phyloP scores from a whole-genome alignment of 2,113 vertebrate species.

The Eonycteris spelaea region DNA sequence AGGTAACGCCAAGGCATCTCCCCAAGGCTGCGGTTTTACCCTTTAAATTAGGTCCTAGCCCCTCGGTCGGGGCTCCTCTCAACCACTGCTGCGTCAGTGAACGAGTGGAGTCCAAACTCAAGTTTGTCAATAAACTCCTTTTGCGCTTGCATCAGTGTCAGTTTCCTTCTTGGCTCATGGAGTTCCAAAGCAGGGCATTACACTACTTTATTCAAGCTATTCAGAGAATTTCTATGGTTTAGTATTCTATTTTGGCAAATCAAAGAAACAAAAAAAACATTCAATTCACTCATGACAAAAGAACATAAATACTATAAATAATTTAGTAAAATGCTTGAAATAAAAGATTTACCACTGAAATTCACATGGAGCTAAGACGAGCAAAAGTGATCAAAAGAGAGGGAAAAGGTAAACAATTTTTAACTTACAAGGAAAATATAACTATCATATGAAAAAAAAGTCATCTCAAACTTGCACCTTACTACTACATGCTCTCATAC shows the following conservation, averaged over 20 bases:
- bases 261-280: neutral
- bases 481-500: neutral
- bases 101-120: no score
- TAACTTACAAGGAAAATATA: neutral
- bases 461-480: neutral
- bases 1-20: no score
- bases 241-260: neutral
- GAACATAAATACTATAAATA: neutral
- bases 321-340: slow-evolving; percentile 27
- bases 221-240: neutral
- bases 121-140: no score
- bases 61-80: no score
- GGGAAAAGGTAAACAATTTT: neutral
- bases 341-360: neutral
- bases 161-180: no score
- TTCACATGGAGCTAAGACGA: neutral
- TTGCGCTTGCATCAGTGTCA: no score
- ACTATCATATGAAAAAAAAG: neutral
- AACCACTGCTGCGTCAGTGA: no score
- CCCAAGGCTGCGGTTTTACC: no score
- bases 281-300: neutral
- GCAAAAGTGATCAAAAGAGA: neutral
- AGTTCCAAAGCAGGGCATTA: no score
- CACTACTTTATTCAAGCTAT: neutral
- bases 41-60: no score